A percentile compares a stretch with the other conserved stretches of the same genome.
Evolutionary conservation across 1,140 invertebrate genomes (phyloP).

Genomic region (Sesamia nonagrioides): DNA sequence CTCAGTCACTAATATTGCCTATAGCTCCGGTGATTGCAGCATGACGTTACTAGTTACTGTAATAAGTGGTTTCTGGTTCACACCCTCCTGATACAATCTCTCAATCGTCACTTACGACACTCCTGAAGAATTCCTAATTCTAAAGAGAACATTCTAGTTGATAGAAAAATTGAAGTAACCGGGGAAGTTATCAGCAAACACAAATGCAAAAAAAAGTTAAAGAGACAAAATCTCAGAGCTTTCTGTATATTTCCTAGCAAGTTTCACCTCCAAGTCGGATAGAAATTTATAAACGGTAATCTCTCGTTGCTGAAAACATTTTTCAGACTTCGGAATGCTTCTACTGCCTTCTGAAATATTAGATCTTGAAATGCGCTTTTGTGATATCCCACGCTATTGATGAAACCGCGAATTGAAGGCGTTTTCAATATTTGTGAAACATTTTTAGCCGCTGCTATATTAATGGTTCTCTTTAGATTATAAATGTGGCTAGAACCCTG

Average conservation of each 20-base stretch:
- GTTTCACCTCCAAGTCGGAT: not conserved
- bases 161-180: not conserved
- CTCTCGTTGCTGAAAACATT: slow-evolving; percentile 39
- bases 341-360: slow-evolving; percentile 42
- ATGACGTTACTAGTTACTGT: slow-evolving; percentile 1
- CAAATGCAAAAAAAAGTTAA: slow-evolving; percentile 1
- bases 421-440: slow-evolving; percentile 57
- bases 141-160: not conserved
- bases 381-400: slow-evolving; percentile 47
- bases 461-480: slow-evolving; percentile 53
- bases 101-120: slow-evolving; percentile 13
- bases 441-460: slow-evolving; percentile 50
- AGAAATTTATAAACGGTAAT: slow-evolving; percentile 45
- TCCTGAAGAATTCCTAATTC: slow-evolving; percentile 8
- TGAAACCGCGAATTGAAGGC: slow-evolving; percentile 43
- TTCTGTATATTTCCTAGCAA: slow-evolving; percentile 31
- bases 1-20: not conserved
- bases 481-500: slow-evolving; percentile 11
- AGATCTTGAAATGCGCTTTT: slow-evolving; percentile 49
- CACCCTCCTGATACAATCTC: slow-evolving; percentile 17
- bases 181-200: not conserved
- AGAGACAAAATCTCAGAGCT: slow-evolving; percentile 40
- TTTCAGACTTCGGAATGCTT: slow-evolving; percentile 44
- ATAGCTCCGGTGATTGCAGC: not conserved
- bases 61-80: slow-evolving; percentile 4